Percentiles rank a stretch among this genome's conserved stretches.
These are phyloP conservation scores for Datnioides undecimradiatus DNA, from an alignment of 2,113 vertebrate species.

Conservation along the genomic window DNA sequence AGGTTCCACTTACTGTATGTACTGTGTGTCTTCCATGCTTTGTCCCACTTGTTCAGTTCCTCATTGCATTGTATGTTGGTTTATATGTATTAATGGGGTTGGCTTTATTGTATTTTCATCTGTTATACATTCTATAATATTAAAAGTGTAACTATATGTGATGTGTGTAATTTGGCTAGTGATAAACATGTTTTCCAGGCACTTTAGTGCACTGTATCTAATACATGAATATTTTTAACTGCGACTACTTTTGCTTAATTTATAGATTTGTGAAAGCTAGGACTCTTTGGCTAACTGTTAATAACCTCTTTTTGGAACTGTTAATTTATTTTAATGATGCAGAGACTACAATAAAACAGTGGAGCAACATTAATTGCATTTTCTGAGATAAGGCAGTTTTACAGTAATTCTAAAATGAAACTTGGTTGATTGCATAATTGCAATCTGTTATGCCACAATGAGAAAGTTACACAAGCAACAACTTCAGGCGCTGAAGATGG, in stretches of 20 bases:
- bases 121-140: too few relatives aligned
- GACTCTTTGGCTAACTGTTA: not conserved
- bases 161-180: not conserved
- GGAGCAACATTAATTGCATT: conserved; percentile 1
- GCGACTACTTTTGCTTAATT: not conserved
- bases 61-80: not conserved
- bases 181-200: not conserved
- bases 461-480: conserved; percentile 27
- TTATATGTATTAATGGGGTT: not conserved
- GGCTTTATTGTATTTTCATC: too few relatives aligned
- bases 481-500: conserved; percentile 4
- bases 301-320: not conserved
- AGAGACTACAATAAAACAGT: not conserved
- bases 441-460: conserved; percentile 6
- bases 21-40: too few relatives aligned
- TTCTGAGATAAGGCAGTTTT: conserved; percentile 9
- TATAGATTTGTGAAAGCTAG: not conserved
- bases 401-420: conserved; percentile 34
- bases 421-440: conserved; percentile 18
- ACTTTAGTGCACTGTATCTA: not conserved
- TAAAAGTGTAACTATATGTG: not conserved
- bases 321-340: conserved; percentile 7
- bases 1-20: not conserved
- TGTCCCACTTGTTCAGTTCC: not conserved
- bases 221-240: not conserved